phyloP scores from a whole-genome alignment of 2,113 vertebrate species.

The Rhynchopsitta pachyrhyncha region DNA sequence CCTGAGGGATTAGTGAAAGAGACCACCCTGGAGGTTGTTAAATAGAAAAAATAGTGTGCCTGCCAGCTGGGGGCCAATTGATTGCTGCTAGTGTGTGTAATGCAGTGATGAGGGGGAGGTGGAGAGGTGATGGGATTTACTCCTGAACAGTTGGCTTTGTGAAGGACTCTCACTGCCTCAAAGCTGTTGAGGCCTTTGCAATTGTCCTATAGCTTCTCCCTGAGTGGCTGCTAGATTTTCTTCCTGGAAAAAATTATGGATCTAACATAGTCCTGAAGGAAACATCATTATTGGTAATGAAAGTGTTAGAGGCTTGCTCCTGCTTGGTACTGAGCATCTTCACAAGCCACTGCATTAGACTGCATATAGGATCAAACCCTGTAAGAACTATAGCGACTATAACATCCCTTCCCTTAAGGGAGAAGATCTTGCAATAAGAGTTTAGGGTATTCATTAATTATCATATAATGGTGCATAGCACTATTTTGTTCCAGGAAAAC shows the following conservation, averaged over 20 bases:
- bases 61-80: constrained; percentile 60
- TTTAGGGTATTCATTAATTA: not conserved
- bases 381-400: not conserved
- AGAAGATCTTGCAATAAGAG: not conserved
- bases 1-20: constrained; percentile 58
- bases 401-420: not conserved
- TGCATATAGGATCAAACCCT: not conserved
- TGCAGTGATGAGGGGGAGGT: constrained; percentile 48
- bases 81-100: constrained; percentile 43
- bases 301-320: not conserved
- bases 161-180: constrained; percentile 47
- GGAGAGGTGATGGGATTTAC: constrained; percentile 53
- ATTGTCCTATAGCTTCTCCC: constrained; percentile 14
- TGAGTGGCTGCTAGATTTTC: not conserved
- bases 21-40: constrained; percentile 63
- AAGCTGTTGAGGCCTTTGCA: constrained; percentile 41
- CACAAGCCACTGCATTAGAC: not conserved
- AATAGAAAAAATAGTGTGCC: constrained; percentile 54
- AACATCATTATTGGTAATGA: not conserved
- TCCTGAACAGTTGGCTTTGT: constrained; percentile 55
- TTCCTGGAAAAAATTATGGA: not conserved
- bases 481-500: not conserved
- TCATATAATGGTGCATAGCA: not conserved
- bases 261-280: not conserved
- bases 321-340: not conserved